These are phyloP conservation scores for Spilarctia lutea DNA, from an alignment of 2,888 invertebrate genomes.

Conservation along the genomic window DNA sequence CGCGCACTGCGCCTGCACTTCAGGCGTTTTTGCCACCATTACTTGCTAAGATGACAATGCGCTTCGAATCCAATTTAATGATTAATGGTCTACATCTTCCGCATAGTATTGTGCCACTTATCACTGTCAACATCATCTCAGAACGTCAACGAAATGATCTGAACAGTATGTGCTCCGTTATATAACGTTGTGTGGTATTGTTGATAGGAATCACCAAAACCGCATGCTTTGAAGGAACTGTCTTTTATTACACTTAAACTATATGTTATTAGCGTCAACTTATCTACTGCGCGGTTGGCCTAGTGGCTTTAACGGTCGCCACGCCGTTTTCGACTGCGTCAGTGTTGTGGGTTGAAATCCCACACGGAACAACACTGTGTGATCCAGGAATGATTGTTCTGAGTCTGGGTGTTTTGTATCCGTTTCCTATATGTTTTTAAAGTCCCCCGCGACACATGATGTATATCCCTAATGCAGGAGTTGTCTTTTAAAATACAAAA, in stretches of 20 bases:
- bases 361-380: too few relatives aligned
- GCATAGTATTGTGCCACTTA: slow-evolving; percentile 70
- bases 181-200: slow-evolving; percentile 67
- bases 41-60: slow-evolving; percentile 42
- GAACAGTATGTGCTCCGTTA: slow-evolving; percentile 75
- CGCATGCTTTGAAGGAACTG: slow-evolving; percentile 43
- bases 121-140: slow-evolving; percentile 45
- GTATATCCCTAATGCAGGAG: too few relatives aligned
- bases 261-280: background rate
- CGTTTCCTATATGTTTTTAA: too few relatives aligned
- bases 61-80: slow-evolving; percentile 70
- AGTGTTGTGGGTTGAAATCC: too few relatives aligned
- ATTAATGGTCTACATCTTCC: slow-evolving; percentile 77
- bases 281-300: too few relatives aligned
- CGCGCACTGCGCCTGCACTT: slow-evolving; percentile 55
- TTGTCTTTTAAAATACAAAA: too few relatives aligned
- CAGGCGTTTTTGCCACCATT: slow-evolving; percentile 72
- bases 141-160: slow-evolving; percentile 64
- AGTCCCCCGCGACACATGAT: too few relatives aligned
- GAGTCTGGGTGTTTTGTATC: too few relatives aligned
- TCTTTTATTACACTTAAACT: background rate
- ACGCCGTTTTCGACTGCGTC: too few relatives aligned
- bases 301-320: too few relatives aligned
- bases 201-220: slow-evolving; percentile 64
- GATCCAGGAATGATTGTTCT: too few relatives aligned